Percentiles rank a stretch among this genome's conserved stretches.
Evolutionary conservation across 2,113 vertebrate genomes (phyloP).

Genomic region (Myanophis thanlyinensis): DNA sequence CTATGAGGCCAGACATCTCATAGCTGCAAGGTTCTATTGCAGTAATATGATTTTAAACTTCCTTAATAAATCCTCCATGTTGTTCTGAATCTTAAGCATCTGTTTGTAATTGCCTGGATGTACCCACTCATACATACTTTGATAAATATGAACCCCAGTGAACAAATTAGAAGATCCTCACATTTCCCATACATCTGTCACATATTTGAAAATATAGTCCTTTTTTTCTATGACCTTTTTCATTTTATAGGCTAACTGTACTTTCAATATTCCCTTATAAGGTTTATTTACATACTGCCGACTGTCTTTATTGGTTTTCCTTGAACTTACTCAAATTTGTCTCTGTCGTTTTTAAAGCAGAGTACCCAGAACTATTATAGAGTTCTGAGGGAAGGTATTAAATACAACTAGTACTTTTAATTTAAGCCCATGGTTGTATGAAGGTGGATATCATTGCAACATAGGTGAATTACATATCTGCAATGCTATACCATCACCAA

Average conservation of each 20-base stretch:
- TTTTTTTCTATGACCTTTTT: neutral
- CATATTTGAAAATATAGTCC: neutral
- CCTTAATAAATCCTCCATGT: neutral
- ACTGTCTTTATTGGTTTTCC: neutral
- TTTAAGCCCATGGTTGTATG: neutral
- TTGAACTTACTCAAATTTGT: neutral
- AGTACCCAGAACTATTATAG: neutral
- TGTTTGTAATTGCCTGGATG: neutral
- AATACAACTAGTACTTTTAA: neutral
- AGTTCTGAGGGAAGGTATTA: neutral
- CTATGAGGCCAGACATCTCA: neutral
- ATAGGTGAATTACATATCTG: neutral
- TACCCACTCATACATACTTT: neutral
- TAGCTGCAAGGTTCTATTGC: neutral
- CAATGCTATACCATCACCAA: neutral
- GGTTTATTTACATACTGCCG: neutral
- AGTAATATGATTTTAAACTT: neutral
- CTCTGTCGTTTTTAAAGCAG: neutral
- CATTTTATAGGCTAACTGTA: neutral
- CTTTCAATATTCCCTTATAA: neutral
- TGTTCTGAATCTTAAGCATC: neutral
- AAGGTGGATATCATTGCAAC: neutral
- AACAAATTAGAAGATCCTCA: neutral
- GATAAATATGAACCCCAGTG: neutral
- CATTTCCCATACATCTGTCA: neutral